A percentile compares a stretch with the other conserved stretches of the same genome.
Conservation (phyloP, 2,888 invertebrate species). For the Ceramica pisi region DNA sequence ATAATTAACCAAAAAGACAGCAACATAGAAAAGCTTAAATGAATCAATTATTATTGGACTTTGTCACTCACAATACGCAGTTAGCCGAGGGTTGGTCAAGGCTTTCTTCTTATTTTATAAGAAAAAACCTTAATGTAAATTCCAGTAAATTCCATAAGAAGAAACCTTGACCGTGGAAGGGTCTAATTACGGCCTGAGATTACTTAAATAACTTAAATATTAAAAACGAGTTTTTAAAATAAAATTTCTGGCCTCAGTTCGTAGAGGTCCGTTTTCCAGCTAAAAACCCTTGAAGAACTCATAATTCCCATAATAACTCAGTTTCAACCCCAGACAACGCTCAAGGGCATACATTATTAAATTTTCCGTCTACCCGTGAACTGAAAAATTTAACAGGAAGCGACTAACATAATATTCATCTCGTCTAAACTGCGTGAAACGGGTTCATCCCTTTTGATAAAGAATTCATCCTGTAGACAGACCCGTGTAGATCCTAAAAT, state of each 20-base stretch:
- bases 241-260: too few species aligned
- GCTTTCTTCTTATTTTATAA: background rate
- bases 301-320: slow-evolving; percentile 1
- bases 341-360: slow-evolving; percentile 11
- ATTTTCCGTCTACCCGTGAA: background rate
- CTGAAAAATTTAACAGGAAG: slow-evolving; percentile 31
- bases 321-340: background rate
- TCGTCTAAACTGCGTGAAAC: background rate
- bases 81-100: background rate
- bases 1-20: too few species aligned
- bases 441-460: slow-evolving; percentile 28
- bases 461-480: slow-evolving; percentile 26
- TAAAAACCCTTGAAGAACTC: background rate
- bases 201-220: too few species aligned
- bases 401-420: slow-evolving; percentile 28
- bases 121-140: background rate
- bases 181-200: background rate
- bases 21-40: too few species aligned
- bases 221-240: background rate
- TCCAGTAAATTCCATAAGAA: background rate
- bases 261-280: background rate
- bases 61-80: background rate
- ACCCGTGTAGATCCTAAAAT: background rate
- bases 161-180: background rate
- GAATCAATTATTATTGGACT: too few species aligned